Percentiles rank a stretch among this genome's conserved stretches.
These are phyloP conservation scores for Venturia canescens DNA, from an alignment of 1,140 invertebrate species.

Conservation along the genomic window DNA sequence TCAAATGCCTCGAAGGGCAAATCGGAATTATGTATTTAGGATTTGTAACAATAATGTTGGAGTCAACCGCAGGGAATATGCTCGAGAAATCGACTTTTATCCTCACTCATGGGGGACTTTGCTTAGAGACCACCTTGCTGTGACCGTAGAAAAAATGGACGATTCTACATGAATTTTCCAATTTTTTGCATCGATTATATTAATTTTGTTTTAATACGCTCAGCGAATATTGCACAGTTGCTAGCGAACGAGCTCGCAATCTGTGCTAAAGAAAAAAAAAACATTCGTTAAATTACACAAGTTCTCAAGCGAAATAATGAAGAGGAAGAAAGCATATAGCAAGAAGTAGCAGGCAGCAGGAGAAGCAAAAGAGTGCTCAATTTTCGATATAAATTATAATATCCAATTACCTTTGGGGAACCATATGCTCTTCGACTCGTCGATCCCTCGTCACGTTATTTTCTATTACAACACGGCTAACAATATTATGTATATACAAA, in stretches of 20 bases:
- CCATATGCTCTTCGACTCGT: slow-evolving; percentile 7
- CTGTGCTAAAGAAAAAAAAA: slow-evolving; percentile 21
- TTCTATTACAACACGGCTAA: neutral
- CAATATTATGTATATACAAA: neutral
- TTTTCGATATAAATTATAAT: slow-evolving; percentile 42
- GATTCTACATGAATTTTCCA: neutral
- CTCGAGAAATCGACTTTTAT: too few relatives aligned
- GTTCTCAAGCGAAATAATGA: neutral
- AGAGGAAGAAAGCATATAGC: neutral
- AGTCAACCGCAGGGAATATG: too few relatives aligned
- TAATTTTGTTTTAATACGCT: neutral
- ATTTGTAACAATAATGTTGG: too few relatives aligned
- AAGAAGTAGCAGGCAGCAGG: neutral
- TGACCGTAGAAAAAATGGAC: too few relatives aligned
- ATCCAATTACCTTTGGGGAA: slow-evolving; percentile 26
- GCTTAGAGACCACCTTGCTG: too few relatives aligned
- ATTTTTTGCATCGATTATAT: neutral
- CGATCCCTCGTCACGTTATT: neutral
- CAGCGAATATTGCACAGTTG: neutral
- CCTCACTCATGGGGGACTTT: too few relatives aligned
- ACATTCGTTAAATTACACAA: neutral
- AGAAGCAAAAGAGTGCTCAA: slow-evolving; percentile 28
- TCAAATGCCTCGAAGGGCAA: too few relatives aligned
- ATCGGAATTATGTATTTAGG: too few relatives aligned
- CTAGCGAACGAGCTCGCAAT: slow-evolving; percentile 10